Conservation (phyloP, 2,113 vertebrate species). For the Regulus satrapa region DNA sequence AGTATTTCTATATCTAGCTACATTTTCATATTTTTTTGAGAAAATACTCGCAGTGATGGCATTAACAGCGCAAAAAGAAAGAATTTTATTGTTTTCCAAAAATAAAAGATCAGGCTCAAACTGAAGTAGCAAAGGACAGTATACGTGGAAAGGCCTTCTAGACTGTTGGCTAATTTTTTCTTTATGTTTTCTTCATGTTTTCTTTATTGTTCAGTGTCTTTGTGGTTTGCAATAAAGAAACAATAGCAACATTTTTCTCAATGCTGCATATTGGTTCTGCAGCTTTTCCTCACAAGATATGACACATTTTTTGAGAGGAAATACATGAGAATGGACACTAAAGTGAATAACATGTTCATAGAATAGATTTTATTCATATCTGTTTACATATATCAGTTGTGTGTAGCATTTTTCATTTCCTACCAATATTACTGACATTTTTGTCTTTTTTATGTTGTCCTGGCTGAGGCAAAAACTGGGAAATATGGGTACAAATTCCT, state of each 20-base stretch:
- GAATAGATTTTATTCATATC: not conserved
- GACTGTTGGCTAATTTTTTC: not conserved
- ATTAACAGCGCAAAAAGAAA: not conserved
- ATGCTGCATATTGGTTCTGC: not conserved
- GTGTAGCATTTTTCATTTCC: not conserved
- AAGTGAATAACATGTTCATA: not conserved
- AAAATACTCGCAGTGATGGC: not conserved
- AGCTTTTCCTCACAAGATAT: not conserved
- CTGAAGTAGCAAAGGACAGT: not conserved
- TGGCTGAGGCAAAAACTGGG: not conserved
- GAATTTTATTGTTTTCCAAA: not conserved
- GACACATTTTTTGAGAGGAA: not conserved
- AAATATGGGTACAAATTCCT: not conserved
- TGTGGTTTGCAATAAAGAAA: not conserved
- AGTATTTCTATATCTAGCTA: not conserved
- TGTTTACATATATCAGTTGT: not conserved
- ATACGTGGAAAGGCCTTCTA: not conserved
- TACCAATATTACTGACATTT: not conserved
- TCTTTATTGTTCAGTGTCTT: not conserved
- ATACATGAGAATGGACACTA: not conserved
- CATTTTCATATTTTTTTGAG: not conserved
- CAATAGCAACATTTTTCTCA: not conserved
- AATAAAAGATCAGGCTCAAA: not conserved
- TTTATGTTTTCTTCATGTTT: too few relatives aligned
- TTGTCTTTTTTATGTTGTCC: not conserved